A percentile compares a stretch with the other conserved stretches of the same genome.
phyloP scores from a whole-genome alignment of 1,140 invertebrate species.

The Hyles euphorbiae region DNA sequence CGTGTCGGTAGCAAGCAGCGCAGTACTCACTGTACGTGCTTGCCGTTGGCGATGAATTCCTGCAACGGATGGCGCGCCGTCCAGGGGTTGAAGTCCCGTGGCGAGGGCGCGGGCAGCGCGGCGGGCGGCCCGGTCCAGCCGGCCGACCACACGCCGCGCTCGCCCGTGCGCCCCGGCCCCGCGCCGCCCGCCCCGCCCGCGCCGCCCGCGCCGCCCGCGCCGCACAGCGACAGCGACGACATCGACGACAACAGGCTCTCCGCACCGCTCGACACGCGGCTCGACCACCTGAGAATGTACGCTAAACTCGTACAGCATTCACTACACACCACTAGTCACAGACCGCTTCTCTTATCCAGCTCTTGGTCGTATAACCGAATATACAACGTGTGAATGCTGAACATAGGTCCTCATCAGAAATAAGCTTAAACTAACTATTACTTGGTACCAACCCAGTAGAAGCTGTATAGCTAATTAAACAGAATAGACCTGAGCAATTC shows the following conservation, averaged over 20 bases:
- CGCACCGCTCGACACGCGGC: conserved; percentile 25
- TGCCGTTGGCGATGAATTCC: conserved; percentile 37
- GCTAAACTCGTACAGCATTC: not conserved
- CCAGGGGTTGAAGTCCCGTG: conserved; percentile 60
- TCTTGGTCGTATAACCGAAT: no score
- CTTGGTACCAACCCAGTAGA: no score
- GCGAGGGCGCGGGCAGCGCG: conserved; percentile 8
- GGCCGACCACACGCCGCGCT: conserved; percentile 10
- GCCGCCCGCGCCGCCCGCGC: conserved; percentile 17
- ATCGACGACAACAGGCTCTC: conserved; percentile 41
- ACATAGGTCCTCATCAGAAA: no score
- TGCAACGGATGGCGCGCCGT: conserved; percentile 53
- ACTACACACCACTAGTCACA: no score
- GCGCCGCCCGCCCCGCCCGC: conserved; percentile 30
- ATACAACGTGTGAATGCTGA: no score
- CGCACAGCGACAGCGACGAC: conserved; percentile 28
- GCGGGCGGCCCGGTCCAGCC: conserved; percentile 15
- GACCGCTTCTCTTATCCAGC: no score
- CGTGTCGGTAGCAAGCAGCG: no score
- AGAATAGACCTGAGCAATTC: no score
- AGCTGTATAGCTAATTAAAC: no score
- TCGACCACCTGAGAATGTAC: conserved; percentile 23
- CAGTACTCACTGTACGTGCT: conserved; percentile 40
- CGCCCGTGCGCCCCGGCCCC: conserved; percentile 29
- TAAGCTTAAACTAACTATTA: no score